Conservation (phyloP, 2,797 vertebrate species). For the Pantherophis vulpinus region DNA sequence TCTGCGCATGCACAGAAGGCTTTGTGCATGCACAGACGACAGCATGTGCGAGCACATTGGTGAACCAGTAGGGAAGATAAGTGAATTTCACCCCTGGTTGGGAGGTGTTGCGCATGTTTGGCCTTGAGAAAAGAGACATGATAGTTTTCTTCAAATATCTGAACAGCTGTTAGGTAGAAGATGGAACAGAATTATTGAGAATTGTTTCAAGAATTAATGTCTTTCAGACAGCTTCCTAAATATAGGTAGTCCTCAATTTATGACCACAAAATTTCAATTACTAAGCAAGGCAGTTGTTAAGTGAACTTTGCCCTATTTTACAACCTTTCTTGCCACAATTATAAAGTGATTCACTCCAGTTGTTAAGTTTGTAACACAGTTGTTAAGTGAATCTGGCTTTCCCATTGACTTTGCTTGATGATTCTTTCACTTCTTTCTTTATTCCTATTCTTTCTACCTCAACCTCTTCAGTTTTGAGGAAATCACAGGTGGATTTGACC, state of each 20-base stretch:
- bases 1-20: too few relatives aligned
- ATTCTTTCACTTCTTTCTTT: neutral
- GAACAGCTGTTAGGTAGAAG: neutral
- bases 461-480: constrained; percentile 74
- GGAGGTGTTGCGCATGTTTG: neutral
- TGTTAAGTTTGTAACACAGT: neutral
- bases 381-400: neutral
- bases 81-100: neutral
- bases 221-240: neutral
- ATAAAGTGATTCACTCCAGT: neutral
- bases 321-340: neutral
- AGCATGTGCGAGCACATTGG: too few relatives aligned
- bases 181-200: neutral
- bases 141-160: neutral
- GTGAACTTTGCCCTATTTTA: neutral
- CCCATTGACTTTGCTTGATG: neutral
- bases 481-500: constrained; percentile 77
- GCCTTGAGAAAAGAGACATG: neutral
- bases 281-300: neutral
- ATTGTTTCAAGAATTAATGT: neutral
- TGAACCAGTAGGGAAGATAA: too few relatives aligned
- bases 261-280: neutral
- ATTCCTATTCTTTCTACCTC: neutral
- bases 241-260: neutral
- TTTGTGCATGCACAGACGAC: too few relatives aligned